phyloP scores from a whole-genome alignment of 1,140 invertebrate species.

The Bombus affinis region DNA sequence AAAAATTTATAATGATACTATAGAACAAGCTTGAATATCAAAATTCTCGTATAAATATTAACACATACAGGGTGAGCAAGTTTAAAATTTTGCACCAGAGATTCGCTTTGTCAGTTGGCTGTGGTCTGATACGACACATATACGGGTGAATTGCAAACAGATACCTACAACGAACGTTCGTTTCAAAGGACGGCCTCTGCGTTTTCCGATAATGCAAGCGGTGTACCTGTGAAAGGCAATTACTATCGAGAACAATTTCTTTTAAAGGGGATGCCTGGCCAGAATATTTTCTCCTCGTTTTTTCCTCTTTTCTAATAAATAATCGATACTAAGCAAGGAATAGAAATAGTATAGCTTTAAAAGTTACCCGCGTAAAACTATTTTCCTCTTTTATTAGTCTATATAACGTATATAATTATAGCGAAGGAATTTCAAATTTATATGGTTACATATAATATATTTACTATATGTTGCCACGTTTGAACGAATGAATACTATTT shows the following conservation, averaged over 20 bases:
- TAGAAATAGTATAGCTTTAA: constrained; percentile 1
- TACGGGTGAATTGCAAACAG: constrained; percentile 43
- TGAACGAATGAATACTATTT: neutral
- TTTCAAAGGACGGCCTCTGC: constrained; percentile 35
- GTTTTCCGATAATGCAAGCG: constrained; percentile 43
- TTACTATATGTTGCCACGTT: neutral
- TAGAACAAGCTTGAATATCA: neutral
- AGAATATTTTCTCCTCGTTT: neutral
- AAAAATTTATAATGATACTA: neutral
- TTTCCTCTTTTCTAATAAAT: neutral
- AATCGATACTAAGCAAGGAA: constrained; percentile 10
- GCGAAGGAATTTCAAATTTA: neutral
- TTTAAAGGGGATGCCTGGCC: constrained; percentile 19
- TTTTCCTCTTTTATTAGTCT: neutral
- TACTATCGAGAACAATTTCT: constrained; percentile 38
- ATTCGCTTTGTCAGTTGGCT: constrained; percentile 18
- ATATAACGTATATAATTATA: neutral
- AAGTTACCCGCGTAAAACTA: neutral
- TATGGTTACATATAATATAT: neutral
- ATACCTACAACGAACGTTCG: constrained; percentile 29
- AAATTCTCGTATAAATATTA: neutral
- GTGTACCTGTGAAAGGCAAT: constrained; percentile 20
- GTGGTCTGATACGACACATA: constrained; percentile 11
- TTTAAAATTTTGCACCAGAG: constrained; percentile 26
- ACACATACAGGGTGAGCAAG: neutral